Conservation (phyloP, 2,888 invertebrate genomes). For the Drosophila borborema region DNA sequence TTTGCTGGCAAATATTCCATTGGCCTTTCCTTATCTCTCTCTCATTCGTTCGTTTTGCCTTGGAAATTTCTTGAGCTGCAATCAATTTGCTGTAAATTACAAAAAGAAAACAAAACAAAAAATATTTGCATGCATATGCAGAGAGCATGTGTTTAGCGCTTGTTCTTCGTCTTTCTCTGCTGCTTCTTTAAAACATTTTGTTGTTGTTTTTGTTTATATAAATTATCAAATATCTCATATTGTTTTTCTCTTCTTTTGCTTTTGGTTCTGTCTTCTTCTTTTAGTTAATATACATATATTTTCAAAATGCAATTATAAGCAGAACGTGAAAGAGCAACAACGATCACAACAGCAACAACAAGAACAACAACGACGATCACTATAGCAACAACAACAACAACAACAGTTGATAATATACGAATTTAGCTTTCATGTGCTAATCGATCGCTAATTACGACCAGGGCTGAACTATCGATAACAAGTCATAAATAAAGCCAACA, state of each 20-base stretch:
- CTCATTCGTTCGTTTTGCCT: background rate
- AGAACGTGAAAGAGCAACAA: constrained; percentile 1
- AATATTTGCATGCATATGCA: background rate
- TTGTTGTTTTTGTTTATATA: background rate
- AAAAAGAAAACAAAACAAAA: background rate
- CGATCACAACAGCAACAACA: background rate
- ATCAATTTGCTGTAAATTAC: constrained; percentile 17
- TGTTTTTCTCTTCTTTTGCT: constrained; percentile 6
- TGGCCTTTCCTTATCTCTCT: constrained; percentile 35
- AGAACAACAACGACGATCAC: background rate
- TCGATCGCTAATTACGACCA: constrained; percentile 57
- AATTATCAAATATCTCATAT: constrained; percentile 3
- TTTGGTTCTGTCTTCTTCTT: background rate
- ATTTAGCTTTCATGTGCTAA: constrained; percentile 25
- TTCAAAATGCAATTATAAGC: constrained; percentile 14
- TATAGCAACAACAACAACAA: background rate
- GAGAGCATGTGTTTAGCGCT: background rate
- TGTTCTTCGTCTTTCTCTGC: background rate
- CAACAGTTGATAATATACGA: background rate
- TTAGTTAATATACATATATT: constrained; percentile 6
- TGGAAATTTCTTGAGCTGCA: constrained; percentile 16
- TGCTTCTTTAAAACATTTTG: background rate
- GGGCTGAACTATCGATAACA: constrained; percentile 58
- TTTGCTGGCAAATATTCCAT: constrained; percentile 38
- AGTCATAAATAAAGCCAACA: constrained; percentile 10